Base-by-base conservation (phyloP, 92 coral and sea anemone species). In the Porites divaricata region DNA sequence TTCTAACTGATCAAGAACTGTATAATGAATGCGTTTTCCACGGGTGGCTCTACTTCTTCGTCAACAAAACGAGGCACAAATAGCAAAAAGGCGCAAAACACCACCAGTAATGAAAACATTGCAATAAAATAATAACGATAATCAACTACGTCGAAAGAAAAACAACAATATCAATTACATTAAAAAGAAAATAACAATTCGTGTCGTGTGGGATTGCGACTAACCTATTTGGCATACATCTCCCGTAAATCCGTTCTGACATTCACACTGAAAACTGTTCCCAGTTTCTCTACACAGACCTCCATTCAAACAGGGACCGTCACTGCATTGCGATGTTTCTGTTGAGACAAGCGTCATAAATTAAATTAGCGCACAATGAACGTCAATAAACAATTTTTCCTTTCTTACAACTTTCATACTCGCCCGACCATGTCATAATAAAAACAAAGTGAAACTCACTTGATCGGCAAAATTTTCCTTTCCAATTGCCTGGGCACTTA, bases 201-300 rank as follows among this genome's bases (percentile, higher is more conserved):
- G 65, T 65, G 57, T 21, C 61, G 14, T 19, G 19, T 22, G 52
- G 50, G 63, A 77, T 14, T 22, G 52, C 64, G 45, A 79, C 91
- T 75, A 91, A 97, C 99, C 96, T 72, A 91, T 75, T 67, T 97
- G 93, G 74, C 99, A 97, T 2, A 94, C 92, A 51, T 78, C 83
- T 50, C 99, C 99, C 66, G 90, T 89, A 81, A 68, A 97, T 23
- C 95, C 98, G 16, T 74, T 57, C 49, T 80, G 85, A 70, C 99
- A 97, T 5, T 67, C 69, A 57, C 99, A 97, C 41, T 68, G 70
- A 83, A 95, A 97, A 41, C 86, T 76, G 54, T 85, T 66, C 14
- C 92, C 97, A 50, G 56, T 70, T 22, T 88, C 93, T 8, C 63
- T 85, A 53, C 99, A 97, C 8, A 82, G 83, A 0, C 97, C 99